Percentiles rank a stretch among this genome's conserved stretches.
Evolutionary conservation across 2,113 vertebrate species (phyloP).

Genomic region (Tautogolabrus adspersus): DNA sequence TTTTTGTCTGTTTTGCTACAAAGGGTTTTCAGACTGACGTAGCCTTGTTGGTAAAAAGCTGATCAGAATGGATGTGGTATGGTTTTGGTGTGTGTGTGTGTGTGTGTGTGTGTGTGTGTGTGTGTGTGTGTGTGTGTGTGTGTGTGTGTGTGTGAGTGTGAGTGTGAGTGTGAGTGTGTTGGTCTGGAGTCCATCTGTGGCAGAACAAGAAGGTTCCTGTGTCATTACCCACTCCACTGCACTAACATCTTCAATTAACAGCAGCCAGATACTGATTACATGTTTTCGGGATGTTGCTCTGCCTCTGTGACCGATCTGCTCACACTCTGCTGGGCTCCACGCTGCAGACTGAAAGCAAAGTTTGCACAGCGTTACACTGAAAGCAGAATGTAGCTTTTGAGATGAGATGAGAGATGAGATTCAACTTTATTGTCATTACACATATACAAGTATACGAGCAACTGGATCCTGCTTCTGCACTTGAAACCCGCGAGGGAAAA

Average conservation of each 20-base stretch:
- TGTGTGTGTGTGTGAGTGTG: slow-evolving; percentile 16
- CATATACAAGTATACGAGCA: too few relatives aligned
- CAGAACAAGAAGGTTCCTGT: slow-evolving; percentile 76
- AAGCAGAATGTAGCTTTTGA: slow-evolving; percentile 33
- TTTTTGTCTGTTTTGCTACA: not conserved
- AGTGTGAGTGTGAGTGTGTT: slow-evolving; percentile 6
- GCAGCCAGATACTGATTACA: slow-evolving; percentile 80
- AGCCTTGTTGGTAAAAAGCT: slow-evolving; percentile 19
- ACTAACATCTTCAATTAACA: slow-evolving; percentile 84
- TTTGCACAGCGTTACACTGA: slow-evolving; percentile 19
- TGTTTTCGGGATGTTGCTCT: slow-evolving; percentile 76
- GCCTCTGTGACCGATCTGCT: slow-evolving; percentile 77
- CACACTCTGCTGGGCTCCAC: slow-evolving; percentile 69
- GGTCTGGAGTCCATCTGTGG: slow-evolving; percentile 71
- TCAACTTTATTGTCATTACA: too few relatives aligned
- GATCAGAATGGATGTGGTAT: not conserved
- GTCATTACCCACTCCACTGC: slow-evolving; percentile 81
- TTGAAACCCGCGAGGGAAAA: slow-evolving; percentile 10
- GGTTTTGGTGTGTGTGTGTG: slow-evolving; percentile 4
- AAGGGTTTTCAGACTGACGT: not conserved
- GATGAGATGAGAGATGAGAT: too few relatives aligned
- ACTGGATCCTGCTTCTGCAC: slow-evolving; percentile 1
- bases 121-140: slow-evolving; percentile 10
- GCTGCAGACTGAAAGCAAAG: slow-evolving; percentile 40
- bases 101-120: slow-evolving; percentile 17